Base-by-base conservation (phyloP, 2,113 vertebrate genomes). In the Rhinogobius similis region DNA sequence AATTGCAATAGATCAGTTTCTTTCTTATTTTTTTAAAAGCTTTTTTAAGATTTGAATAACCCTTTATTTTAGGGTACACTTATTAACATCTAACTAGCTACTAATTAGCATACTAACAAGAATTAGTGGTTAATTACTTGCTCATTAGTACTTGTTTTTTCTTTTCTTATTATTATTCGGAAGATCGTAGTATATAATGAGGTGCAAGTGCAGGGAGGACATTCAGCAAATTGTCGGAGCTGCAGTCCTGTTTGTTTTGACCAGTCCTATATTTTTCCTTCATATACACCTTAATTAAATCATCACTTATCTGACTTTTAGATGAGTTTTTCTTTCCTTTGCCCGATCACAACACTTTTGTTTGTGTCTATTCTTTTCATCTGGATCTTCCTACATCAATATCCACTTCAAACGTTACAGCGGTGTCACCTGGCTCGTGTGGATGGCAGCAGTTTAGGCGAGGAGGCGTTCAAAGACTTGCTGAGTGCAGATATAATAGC, bases 401-500 rank as follows among this genome's bases (percentile, higher is more conserved):
- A 67, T 73, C 68, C 55, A 67, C 76, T 63, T 68, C 65, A 63
- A 67, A 82, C 52, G 77, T 72, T 83, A 81, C 52, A 79, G 78
- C 74, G 75, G 79, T 91, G 78, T 87, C 85, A 81, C 77, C 77
- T 82, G 76, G 74, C 81, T 90, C 82, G 78, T 70, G 56, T 77
- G 78, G 82, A 90, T 92, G 90, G 88, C 82, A 86, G 86, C 87
- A 87, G 78, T 82, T 86, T 89, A 88, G 69, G 70, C 73, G 85
- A 89, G 87, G 79, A 87, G 86, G 76, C 85, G 77, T 79, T 87
- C 76, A 87, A 91, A 91, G 86, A 92, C 84, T 81, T 88, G 88
- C 87, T 88, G 87, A 90, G 79, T 86, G 84, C 89, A 90, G 83
- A 90, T 90, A 86, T 88, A 90, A 81, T 86, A 75, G 81, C 85